Conservation (phyloP, 2,113 vertebrate species). For the Chauna torquata region DNA sequence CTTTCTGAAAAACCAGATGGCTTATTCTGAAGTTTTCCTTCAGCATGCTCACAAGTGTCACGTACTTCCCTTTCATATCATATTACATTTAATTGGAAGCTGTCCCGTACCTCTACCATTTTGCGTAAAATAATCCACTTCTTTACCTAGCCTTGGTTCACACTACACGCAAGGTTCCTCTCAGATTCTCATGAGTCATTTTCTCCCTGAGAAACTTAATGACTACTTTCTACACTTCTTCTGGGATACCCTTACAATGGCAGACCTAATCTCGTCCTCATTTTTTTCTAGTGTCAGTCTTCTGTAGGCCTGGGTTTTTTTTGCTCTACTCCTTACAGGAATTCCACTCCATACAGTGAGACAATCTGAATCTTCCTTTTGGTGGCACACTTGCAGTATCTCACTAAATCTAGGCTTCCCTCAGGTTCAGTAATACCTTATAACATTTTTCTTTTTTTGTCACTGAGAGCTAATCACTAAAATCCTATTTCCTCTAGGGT, state of each 20-base stretch:
- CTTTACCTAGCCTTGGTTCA: not conserved
- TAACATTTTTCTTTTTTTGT: not conserved
- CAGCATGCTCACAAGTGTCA: not conserved
- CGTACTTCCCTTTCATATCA: not conserved
- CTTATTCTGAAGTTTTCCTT: not conserved
- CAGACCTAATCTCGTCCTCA: not conserved
- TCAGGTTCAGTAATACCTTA: not conserved
- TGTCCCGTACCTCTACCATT: not conserved
- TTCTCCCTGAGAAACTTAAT: not conserved
- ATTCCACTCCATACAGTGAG: too few relatives aligned
- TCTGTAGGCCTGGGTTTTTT: too few relatives aligned
- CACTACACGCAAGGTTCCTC: not conserved
- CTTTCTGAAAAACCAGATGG: not conserved
- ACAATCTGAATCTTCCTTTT: not conserved
- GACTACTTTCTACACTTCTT: not conserved
- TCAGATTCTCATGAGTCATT: not conserved
- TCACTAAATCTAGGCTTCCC: not conserved
- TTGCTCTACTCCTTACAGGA: too few relatives aligned
- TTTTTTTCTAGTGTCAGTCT: not conserved
- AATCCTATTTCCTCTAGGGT: not conserved
- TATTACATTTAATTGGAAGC: not conserved
- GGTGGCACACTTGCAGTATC: not conserved
- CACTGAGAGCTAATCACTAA: not conserved
- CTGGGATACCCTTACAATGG: not conserved
- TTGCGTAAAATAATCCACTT: not conserved